Evolutionary conservation across 1,140 invertebrate species (phyloP).

Genomic region (Drosophila aff.): DNA sequence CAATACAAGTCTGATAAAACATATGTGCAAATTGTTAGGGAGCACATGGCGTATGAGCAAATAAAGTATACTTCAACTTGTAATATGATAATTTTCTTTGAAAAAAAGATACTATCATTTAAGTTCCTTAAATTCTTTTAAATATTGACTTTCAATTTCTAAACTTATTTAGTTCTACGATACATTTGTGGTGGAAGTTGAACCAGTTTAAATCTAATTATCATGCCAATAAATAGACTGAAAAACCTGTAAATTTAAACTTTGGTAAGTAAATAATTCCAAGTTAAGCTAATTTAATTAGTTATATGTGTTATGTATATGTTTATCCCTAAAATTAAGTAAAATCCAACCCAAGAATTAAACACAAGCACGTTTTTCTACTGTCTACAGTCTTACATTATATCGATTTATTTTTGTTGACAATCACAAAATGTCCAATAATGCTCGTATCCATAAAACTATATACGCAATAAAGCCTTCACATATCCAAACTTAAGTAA

Average conservation of each 20-base stretch:
- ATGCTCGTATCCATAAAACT: constrained; percentile 51
- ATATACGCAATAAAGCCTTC: constrained; percentile 65
- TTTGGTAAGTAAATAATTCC: background rate
- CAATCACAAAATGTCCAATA: constrained; percentile 61
- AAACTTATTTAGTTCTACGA: background rate
- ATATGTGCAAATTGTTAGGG: background rate
- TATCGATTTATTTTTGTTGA: constrained; percentile 63
- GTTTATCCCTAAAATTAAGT: background rate
- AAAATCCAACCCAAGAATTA: background rate
- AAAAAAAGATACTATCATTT: background rate
- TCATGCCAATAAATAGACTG: background rate
- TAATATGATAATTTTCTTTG: background rate
- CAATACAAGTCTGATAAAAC: background rate
- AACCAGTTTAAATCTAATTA: constrained; percentile 1
- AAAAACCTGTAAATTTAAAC: background rate
- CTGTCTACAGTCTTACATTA: constrained; percentile 64
- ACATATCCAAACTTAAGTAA: constrained; percentile 67
- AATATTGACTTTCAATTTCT: background rate
- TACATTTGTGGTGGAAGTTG: no score
- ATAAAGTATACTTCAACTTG: background rate
- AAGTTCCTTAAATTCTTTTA: background rate
- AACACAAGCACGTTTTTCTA: constrained; percentile 1
- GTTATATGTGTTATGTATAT: no score
- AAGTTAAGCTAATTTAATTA: background rate
- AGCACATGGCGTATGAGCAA: background rate